phyloP scores from a whole-genome alignment of 1,140 invertebrate genomes.

The Mya arenaria region DNA sequence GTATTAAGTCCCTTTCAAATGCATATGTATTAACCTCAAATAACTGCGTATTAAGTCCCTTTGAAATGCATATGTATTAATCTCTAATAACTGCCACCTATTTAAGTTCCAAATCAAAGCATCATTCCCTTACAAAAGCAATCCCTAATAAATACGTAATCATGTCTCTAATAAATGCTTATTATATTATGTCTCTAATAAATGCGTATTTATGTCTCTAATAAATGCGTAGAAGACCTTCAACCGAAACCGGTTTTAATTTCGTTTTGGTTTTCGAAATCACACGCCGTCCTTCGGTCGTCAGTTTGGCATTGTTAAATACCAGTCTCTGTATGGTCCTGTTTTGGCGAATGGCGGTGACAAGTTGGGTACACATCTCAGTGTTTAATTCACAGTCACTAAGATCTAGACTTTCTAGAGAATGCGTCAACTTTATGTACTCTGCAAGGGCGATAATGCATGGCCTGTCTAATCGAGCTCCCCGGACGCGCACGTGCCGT shows the following conservation, averaged over 20 bases:
- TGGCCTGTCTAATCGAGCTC: constrained; percentile 63
- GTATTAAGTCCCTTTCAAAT: too few relatives aligned
- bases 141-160: too few relatives aligned
- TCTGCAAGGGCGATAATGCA: constrained; percentile 65
- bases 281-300: constrained; percentile 57
- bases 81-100: too few relatives aligned
- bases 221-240: constrained; percentile 53
- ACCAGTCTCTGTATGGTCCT: constrained; percentile 62
- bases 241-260: constrained; percentile 52
- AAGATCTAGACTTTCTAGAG: constrained; percentile 68
- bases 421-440: constrained; percentile 68
- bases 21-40: too few relatives aligned
- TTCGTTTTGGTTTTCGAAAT: constrained; percentile 55
- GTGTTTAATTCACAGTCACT: constrained; percentile 68
- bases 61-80: too few relatives aligned
- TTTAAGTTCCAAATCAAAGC: too few relatives aligned
- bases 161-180: too few relatives aligned
- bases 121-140: too few relatives aligned
- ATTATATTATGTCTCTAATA: too few relatives aligned
- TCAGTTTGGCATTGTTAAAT: constrained; percentile 63
- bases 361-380: constrained; percentile 62
- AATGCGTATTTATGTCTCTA: too few relatives aligned
- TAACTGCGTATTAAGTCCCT: too few relatives aligned
- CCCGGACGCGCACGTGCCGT: constrained; percentile 59
- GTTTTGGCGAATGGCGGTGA: constrained; percentile 60